Conservation (phyloP, 2,113 vertebrate species). For the Sterrhoptilus dennistouni region DNA sequence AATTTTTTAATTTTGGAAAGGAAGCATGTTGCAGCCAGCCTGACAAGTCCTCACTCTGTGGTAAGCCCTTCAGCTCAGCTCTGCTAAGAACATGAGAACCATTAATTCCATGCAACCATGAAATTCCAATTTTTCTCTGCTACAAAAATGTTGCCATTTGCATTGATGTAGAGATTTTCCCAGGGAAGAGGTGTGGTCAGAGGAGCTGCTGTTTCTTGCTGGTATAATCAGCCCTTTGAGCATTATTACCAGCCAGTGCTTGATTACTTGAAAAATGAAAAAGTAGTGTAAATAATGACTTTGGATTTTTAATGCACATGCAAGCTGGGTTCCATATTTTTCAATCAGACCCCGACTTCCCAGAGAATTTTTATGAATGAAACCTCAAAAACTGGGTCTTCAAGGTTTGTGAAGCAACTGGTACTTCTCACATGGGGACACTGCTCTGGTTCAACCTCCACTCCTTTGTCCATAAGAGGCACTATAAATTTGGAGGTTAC, state of each 20-base stretch:
- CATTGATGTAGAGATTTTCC: not conserved
- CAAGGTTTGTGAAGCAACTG: not conserved
- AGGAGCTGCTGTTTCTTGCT: conserved; percentile 12
- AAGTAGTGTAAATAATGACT: conserved; percentile 11
- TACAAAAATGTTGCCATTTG: not conserved
- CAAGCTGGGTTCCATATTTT: not conserved
- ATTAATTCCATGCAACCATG: not conserved
- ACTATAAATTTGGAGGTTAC: not conserved
- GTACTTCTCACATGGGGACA: not conserved
- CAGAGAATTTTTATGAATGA: not conserved
- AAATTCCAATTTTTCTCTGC: not conserved
- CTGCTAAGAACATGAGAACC: not conserved
- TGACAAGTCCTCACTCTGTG: not conserved
- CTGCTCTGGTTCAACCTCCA: not conserved
- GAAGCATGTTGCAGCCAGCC: not conserved
- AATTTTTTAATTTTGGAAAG: conserved; percentile 19
- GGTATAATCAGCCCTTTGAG: conserved; percentile 24
- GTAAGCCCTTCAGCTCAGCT: not conserved
- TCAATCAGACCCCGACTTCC: not conserved
- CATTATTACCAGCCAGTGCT: not conserved
- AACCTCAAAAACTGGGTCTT: not conserved
- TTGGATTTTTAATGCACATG: not conserved
- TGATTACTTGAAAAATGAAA: conserved; percentile 23
- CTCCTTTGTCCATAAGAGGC: not conserved
- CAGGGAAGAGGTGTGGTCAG: not conserved